phyloP scores from a whole-genome alignment of 2,888 invertebrate genomes.

The Calameuta filiformis region DNA sequence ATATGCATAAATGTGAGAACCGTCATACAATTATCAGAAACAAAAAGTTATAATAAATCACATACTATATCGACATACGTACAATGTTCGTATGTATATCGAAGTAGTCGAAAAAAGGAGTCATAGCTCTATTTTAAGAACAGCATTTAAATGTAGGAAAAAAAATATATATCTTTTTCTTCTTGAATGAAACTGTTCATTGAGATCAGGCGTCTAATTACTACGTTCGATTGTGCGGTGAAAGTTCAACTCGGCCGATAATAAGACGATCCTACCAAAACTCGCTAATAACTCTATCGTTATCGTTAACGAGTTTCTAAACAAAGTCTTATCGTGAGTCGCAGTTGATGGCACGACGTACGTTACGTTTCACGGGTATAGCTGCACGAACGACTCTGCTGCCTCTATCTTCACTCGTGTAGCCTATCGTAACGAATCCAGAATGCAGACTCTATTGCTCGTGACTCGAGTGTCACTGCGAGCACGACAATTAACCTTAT shows the following conservation, averaged over 20 bases:
- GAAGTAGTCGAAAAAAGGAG: neutral
- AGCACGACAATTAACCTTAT: slow-evolving; percentile 25
- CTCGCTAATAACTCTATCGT: neutral
- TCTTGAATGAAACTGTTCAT: neutral
- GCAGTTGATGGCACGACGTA: neutral
- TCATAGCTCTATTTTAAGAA: neutral
- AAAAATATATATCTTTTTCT: neutral
- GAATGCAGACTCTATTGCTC: neutral
- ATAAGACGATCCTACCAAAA: neutral
- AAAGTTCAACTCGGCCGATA: neutral
- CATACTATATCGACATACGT: neutral
- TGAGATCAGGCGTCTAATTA: neutral
- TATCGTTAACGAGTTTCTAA: neutral
- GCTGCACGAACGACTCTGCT: neutral
- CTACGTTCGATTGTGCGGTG: neutral
- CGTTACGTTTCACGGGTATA: neutral
- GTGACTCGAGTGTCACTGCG: neutral
- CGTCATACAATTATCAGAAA: neutral
- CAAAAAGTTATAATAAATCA: neutral
- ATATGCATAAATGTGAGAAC: neutral
- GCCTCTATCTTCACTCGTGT: neutral
- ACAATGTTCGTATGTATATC: neutral
- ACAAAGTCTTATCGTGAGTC: neutral
- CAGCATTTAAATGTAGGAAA: neutral
- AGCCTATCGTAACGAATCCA: neutral